Evolutionary conservation across 2,888 invertebrate species (phyloP), one percentile per base, ranked within the genome.

Genomic region (Eugnorisma glareosa): DNA sequence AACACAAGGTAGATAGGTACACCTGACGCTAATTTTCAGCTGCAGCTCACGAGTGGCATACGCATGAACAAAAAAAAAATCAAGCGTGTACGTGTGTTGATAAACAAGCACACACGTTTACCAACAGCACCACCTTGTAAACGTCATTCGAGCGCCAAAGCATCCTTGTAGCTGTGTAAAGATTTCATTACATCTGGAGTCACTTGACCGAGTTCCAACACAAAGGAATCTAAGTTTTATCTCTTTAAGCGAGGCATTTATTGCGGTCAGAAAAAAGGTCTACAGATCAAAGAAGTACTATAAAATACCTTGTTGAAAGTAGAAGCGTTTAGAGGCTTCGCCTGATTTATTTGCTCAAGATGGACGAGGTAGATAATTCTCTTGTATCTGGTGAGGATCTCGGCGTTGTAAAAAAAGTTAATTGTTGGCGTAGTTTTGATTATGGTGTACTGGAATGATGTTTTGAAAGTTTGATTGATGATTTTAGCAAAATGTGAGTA

Each of bases 211-310:
- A 93, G 90, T 93, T 94, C 89, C 86, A 80, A 84, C 90, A 93
- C 94, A 95, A 95, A 94, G 93, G 93, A 92, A 92, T 92, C 91
- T 90, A 91, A 94, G 93, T 95, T 95, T 95, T 94, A 94, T 95
- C 93, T 93, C 91, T 92, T 93, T 92, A 93, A 93, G 90, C 89
- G 86, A 89, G 92, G 92, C 93, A 93, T 95, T 96, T 95, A 95
- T 95, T 94, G 94, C 94, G 94, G 94, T 91, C 93, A 93, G 93
- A 91, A 84, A 74, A 92, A 94, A 93, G 93, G 93, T 93, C 90
- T 87, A 85, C 84, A 89, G 93, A 94, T 95, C 94, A 94, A 95
- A 94, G 92, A 89, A 89, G 68, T 81, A 76, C 73, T 88, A 91
- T 90, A 91, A 92, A 91, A 90, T 91, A 91, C 92, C 90, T 92